Conservation (phyloP, 2,888 invertebrate species). For the Drosophila cognata region DNA sequence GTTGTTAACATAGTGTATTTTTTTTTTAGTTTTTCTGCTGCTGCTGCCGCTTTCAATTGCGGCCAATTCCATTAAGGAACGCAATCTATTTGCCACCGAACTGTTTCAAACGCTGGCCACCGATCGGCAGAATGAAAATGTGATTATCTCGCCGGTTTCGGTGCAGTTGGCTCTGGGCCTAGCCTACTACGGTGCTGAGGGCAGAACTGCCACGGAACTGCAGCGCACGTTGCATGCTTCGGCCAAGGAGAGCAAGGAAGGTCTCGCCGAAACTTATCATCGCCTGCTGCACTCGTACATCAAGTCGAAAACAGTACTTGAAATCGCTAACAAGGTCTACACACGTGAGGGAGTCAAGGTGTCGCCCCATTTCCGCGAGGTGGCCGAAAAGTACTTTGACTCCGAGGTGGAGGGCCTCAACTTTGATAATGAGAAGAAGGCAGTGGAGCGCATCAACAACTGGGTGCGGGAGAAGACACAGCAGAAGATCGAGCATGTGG, state of each 20-base stretch:
- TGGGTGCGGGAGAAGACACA: conserved; percentile 94
- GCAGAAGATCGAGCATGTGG: conserved; percentile 91
- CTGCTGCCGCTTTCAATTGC: conserved; percentile 35
- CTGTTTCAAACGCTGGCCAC: conserved; percentile 81
- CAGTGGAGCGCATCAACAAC: conserved; percentile 89
- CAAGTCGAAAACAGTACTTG: conserved; percentile 82
- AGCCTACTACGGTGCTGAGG: conserved; percentile 80
- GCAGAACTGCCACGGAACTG: conserved; percentile 74
- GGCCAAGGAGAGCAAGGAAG: conserved; percentile 78
- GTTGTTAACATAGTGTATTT: neutral
- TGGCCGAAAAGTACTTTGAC: conserved; percentile 88
- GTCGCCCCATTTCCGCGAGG: conserved; percentile 86
- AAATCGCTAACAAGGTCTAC: conserved; percentile 91
- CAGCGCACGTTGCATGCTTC: conserved; percentile 79
- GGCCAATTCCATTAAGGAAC: conserved; percentile 75
- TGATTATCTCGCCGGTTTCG: conserved; percentile 81
- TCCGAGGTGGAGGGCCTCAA: conserved; percentile 89
- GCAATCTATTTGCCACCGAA: conserved; percentile 81
- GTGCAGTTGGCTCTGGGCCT: conserved; percentile 79
- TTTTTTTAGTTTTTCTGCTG: conserved; percentile 29
- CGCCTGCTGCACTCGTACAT: conserved; percentile 79
- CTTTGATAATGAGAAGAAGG: conserved; percentile 86
- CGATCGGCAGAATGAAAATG: conserved; percentile 78
- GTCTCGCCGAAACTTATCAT: conserved; percentile 79
- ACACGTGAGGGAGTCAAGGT: conserved; percentile 87